A percentile compares a stretch with the other conserved stretches of the same genome.
Evolutionary conservation across 2,888 invertebrate species (phyloP).

Genomic region (Drosophila niveifrons): DNA sequence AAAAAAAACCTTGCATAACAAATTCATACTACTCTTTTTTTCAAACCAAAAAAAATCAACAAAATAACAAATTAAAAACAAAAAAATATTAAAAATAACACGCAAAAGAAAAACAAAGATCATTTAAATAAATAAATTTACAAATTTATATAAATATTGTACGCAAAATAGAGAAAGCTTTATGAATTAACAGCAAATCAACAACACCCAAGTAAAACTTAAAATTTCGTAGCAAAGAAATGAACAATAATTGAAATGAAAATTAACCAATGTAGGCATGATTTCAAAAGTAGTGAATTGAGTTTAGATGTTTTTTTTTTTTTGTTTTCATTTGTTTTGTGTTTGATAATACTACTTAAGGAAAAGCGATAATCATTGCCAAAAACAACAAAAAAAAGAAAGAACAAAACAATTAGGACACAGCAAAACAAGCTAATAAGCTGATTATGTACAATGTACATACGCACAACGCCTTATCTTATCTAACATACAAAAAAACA

Average conservation of each 20-base stretch:
- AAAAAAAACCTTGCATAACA: slow-evolving; percentile 85
- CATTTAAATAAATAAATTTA: slow-evolving; percentile 51
- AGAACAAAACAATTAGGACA: slow-evolving; percentile 38
- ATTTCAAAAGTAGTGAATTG: slow-evolving; percentile 30
- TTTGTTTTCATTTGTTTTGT: not conserved
- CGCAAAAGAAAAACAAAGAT: slow-evolving; percentile 37
- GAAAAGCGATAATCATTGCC: slow-evolving; percentile 61
- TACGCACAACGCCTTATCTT: slow-evolving; percentile 70
- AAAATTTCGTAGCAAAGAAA: slow-evolving; percentile 10
- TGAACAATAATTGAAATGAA: slow-evolving; percentile 21
- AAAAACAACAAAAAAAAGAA: slow-evolving; percentile 19
- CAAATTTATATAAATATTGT: slow-evolving; percentile 69
- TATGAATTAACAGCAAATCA: slow-evolving; percentile 35
- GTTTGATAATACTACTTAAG: slow-evolving; percentile 29
- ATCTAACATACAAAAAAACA: slow-evolving; percentile 40
- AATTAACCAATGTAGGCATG: slow-evolving; percentile 23
- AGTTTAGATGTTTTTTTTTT: no score
- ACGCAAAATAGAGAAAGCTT: slow-evolving; percentile 61
- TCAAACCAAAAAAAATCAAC: slow-evolving; percentile 60
- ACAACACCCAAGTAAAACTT: slow-evolving; percentile 39
- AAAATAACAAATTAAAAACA: slow-evolving; percentile 42
- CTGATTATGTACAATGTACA: slow-evolving; percentile 56
- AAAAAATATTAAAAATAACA: slow-evolving; percentile 31
- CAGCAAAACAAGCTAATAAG: slow-evolving; percentile 37
- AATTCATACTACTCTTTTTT: slow-evolving; percentile 84